Conservation (phyloP, 2,797 vertebrate genomes). For the Malacoctenus gilli region DNA sequence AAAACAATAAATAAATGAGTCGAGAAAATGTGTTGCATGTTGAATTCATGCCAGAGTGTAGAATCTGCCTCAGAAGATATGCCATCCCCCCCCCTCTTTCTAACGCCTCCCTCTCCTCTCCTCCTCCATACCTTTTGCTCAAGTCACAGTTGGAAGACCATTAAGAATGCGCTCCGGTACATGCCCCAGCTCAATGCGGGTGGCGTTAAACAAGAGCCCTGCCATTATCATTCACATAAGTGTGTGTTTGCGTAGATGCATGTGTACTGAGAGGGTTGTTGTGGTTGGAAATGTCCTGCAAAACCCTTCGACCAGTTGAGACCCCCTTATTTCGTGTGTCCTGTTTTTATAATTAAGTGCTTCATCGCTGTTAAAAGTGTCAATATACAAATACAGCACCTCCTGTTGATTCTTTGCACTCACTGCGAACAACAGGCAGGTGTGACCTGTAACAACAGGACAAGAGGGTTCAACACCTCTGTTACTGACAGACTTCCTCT, state of each 20-base stretch:
- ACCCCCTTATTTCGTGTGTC: conserved; percentile 21
- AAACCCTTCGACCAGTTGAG: conserved; percentile 19
- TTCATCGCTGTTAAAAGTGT: conserved; percentile 31
- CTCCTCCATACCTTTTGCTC: conserved; percentile 52
- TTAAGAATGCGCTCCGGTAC: conserved; percentile 55
- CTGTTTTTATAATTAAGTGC: conserved; percentile 42
- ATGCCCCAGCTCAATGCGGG: conserved; percentile 43
- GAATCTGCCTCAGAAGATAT: conserved; percentile 27
- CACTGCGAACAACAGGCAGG: conserved; percentile 72
- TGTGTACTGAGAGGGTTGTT: conserved; percentile 13
- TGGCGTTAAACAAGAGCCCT: conserved; percentile 54
- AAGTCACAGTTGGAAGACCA: conserved; percentile 69
- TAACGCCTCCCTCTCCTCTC: conserved; percentile 15
- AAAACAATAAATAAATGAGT: conserved; percentile 8
- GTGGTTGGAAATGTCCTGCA: background rate
- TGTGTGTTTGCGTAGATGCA: conserved; percentile 43
- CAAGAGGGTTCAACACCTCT: conserved; percentile 77
- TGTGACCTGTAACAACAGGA: conserved; percentile 83
- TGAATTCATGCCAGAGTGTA: conserved; percentile 13
- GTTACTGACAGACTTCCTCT: conserved; percentile 77
- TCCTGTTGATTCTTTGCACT: conserved; percentile 51
- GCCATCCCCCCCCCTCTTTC: conserved; percentile 23
- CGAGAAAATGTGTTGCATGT: conserved; percentile 18
- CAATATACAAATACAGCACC: conserved; percentile 40
- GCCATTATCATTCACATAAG: conserved; percentile 59